Evolutionary conservation across 2,888 invertebrate species (phyloP), one percentile per base, ranked within the genome.

Genomic region (Pardosa pseudoannulata): DNA sequence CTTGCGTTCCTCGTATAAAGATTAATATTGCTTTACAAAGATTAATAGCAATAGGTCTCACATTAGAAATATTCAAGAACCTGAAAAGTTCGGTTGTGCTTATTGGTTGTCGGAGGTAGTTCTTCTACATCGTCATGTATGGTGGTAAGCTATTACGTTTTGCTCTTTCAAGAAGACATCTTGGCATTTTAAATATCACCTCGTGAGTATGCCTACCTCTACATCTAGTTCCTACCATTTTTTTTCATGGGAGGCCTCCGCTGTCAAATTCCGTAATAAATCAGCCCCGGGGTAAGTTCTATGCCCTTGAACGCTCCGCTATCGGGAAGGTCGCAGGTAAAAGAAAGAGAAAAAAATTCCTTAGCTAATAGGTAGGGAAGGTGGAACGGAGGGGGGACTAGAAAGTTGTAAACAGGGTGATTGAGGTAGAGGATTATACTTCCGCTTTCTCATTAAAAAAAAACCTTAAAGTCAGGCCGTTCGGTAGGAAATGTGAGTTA

Each of bases 291-390:
- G 56, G 56, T 56, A 16, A 36, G 23, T 56, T 56, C 23, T 56
- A 23, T 56, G 56, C 56, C 56, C 56, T 56, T 56, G 56, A 56
- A 56, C 56, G 56, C 23, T 23, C 56, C 11, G 56, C 56, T 56
- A 5, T 56, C 11, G 56, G 56, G 56, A 56, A 56, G 56, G 56
- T 56, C 56, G 56, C 56, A 23, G 23, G 56, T 56, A 23, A 23
- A 23, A 23, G 16, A 56, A 56, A 46, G 6, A 13, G 16, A 46
- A 46, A 46, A 2, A 23, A 19, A 23, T 56, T 23, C 19, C 7
- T 1, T 23, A 1, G 56, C 5, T 36, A 36, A 36, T 5, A 11
- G 11, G 36, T 11, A 23, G 23, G 23, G 23, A 3, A 3, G 23
- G 56, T 2, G 5, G 23, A 11, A 23, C 19, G 56, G 23, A 23